These are phyloP conservation scores for Azorinus chamasolen DNA, from an alignment of 2,888 invertebrate species.

Conservation along the genomic window DNA sequence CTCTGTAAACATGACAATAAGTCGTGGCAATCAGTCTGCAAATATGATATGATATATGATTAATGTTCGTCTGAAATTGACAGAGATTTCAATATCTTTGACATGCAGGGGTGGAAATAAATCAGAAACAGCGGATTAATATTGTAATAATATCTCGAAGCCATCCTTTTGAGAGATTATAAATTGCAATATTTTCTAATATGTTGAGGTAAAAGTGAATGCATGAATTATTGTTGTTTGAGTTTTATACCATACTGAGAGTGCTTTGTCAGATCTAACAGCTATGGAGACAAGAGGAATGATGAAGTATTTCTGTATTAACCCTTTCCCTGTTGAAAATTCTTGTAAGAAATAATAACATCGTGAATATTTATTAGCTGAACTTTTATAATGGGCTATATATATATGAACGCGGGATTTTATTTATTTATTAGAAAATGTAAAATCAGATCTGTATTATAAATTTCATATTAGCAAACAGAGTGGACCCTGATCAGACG, in stretches of 20 bases:
- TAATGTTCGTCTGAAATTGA: slow-evolving; percentile 50
- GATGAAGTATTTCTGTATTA: too few relatives aligned
- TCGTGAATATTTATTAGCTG: too few relatives aligned
- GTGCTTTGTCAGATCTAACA: slow-evolving; percentile 3
- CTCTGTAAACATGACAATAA: slow-evolving; percentile 52
- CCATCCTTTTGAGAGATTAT: slow-evolving; percentile 22
- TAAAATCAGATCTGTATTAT: too few relatives aligned
- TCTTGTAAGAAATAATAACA: too few relatives aligned
- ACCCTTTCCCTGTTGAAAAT: too few relatives aligned
- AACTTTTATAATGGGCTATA: too few relatives aligned
- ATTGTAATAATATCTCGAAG: slow-evolving; percentile 45
- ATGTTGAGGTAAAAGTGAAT: slow-evolving; percentile 2
- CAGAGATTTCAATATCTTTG: slow-evolving; percentile 34
- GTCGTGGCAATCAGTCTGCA: slow-evolving; percentile 58
- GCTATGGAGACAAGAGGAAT: not conserved
- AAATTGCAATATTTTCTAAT: slow-evolving; percentile 27
- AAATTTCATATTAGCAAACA: too few relatives aligned
- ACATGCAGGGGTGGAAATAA: slow-evolving; percentile 26
- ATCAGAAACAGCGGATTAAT: slow-evolving; percentile 41
- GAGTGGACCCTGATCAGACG: too few relatives aligned
- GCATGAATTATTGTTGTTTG: too few relatives aligned
- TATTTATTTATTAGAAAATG: too few relatives aligned
- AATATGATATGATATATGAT: slow-evolving; percentile 66
- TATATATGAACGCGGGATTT: too few relatives aligned
- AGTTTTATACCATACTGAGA: too few relatives aligned